Conservation (phyloP, 1,140 invertebrate species). For the Ptiloglossa arizonensis region DNA sequence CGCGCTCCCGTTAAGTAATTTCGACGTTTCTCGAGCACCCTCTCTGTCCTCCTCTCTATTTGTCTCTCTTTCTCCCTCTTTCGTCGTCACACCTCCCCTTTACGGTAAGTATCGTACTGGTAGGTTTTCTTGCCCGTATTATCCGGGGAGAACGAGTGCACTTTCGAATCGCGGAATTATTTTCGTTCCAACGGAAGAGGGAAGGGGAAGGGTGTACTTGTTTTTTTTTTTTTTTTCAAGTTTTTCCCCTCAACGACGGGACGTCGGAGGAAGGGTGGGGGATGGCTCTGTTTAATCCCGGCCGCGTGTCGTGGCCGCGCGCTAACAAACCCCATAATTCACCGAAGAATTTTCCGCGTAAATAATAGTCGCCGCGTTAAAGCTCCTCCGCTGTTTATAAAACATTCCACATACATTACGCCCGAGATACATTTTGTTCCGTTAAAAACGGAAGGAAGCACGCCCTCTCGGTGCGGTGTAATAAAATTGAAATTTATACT, state of each 20-base stretch:
- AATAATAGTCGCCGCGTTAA: constrained; percentile 46
- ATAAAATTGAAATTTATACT: constrained; percentile 42
- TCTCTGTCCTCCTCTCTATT: no score
- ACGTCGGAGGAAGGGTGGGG: no score
- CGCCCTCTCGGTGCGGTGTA: background rate
- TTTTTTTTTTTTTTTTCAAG: background rate
- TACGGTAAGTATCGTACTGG: no score
- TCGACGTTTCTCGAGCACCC: no score
- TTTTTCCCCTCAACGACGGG: background rate
- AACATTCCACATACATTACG: constrained; percentile 42
- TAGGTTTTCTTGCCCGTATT: no score
- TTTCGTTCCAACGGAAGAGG: no score
- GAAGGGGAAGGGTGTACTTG: no score
- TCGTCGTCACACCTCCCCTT: no score
- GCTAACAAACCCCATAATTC: constrained; percentile 41
- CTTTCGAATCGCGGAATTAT: no score
- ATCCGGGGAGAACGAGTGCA: no score
- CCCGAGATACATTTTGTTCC: constrained; percentile 19
- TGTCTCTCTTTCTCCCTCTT: no score
- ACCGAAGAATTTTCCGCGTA: constrained; percentile 37
- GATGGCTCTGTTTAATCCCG: constrained; percentile 39
- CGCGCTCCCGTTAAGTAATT: no score
- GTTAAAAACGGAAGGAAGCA: constrained; percentile 8
- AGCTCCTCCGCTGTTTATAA: constrained; percentile 43
- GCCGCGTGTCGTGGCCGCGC: constrained; percentile 24